A percentile compares a stretch with the other conserved stretches of the same genome.
Conservation (phyloP, 2,113 vertebrate species). For the Fregetta grallaria region DNA sequence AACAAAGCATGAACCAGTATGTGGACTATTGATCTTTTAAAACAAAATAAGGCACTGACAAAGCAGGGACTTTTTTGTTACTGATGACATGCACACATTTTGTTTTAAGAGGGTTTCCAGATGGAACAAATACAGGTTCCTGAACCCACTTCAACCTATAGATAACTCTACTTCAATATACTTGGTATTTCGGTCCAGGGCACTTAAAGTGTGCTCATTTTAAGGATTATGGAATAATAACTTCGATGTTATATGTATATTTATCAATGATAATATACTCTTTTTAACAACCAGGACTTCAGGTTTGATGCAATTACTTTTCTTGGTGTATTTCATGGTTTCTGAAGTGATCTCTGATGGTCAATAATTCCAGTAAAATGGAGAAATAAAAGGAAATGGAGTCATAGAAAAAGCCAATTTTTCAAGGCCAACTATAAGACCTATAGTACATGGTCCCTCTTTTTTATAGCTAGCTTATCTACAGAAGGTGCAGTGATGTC, state of each 20-base stretch:
- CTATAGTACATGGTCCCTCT: accelerated
- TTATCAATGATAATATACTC: background rate
- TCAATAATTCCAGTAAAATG: background rate
- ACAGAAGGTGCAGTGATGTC: background rate
- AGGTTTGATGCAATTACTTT: background rate
- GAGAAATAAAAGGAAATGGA: background rate
- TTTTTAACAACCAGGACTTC: background rate
- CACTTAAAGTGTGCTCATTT: background rate
- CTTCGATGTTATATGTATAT: background rate
- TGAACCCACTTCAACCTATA: background rate
- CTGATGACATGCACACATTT: background rate
- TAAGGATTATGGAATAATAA: background rate
- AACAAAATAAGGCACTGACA: background rate
- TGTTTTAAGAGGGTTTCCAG: background rate
- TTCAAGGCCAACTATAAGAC: background rate
- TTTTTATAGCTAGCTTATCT: background rate
- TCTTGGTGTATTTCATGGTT: background rate
- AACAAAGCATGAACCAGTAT: background rate
- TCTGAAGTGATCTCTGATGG: background rate
- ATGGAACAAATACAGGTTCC: background rate
- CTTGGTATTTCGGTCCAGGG: background rate
- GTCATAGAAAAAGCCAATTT: background rate
- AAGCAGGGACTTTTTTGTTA: background rate
- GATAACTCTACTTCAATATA: background rate
- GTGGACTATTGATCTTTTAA: background rate